phyloP scores from a whole-genome alignment of 2,888 invertebrate species.

The Diarsia mendica region DNA sequence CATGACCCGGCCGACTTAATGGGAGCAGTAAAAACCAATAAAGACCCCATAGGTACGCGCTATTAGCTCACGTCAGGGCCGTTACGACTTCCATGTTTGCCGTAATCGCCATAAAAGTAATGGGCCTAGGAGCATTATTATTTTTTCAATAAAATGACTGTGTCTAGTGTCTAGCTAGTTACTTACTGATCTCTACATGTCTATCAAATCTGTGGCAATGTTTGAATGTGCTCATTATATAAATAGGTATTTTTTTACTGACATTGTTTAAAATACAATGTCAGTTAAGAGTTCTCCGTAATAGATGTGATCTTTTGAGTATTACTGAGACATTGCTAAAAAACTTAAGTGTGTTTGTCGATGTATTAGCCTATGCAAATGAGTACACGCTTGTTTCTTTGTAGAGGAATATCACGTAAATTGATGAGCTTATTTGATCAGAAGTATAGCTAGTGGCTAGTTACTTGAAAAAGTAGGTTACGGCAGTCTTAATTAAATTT shows the following conservation, averaged over 20 bases:
- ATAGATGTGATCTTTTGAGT: constrained; percentile 6
- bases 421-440: neutral
- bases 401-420: neutral
- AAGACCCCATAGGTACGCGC: constrained; percentile 60
- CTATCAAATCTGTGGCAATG: constrained; percentile 3
- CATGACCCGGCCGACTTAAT: constrained; percentile 67
- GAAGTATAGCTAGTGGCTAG: neutral
- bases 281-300: constrained; percentile 18
- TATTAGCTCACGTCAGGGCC: constrained; percentile 54
- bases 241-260: constrained; percentile 28
- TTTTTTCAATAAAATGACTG: constrained; percentile 26
- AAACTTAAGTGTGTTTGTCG: constrained; percentile 21
- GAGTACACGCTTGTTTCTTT: constrained; percentile 6
- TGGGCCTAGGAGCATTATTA: constrained; percentile 45
- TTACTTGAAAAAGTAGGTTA: neutral
- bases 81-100: constrained; percentile 52
- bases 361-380: constrained; percentile 18
- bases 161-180: too few relatives aligned
- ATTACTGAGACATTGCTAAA: constrained; percentile 21
- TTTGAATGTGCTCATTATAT: constrained; percentile 32
- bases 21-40: constrained; percentile 75
- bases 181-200: neutral
- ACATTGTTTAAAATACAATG: constrained; percentile 19
- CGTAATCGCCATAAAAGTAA: constrained; percentile 61
- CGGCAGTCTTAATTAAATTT: neutral